Conservation (phyloP, 2,113 vertebrate genomes). For the Symphodus melops region DNA sequence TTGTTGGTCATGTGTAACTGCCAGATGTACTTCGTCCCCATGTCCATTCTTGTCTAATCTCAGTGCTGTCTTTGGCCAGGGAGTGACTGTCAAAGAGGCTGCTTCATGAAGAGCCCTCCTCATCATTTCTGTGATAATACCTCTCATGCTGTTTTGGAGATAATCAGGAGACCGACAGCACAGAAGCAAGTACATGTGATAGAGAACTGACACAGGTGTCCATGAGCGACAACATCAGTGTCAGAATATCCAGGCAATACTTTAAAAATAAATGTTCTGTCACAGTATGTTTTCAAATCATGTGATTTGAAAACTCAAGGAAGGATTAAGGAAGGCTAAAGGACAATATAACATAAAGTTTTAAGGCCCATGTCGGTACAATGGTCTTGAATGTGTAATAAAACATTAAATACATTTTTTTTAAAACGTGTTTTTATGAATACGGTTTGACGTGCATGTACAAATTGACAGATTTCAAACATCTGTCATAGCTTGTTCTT, state of each 20-base stretch:
- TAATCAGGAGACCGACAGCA: constrained; percentile 24
- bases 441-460: no score
- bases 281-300: not conserved
- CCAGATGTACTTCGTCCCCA: constrained; percentile 18
- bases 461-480: not conserved
- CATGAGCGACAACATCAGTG: not conserved
- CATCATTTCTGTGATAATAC: constrained; percentile 65
- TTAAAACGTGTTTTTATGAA: no score
- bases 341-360: not conserved
- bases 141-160: constrained; percentile 56
- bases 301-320: not conserved
- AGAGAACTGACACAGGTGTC: constrained; percentile 5
- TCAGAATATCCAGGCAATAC: not conserved
- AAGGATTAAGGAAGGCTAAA: no score
- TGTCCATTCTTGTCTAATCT: constrained; percentile 69
- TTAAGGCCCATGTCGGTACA: not conserved
- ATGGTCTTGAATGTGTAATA: not conserved
- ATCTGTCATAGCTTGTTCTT: not conserved
- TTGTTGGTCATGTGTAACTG: constrained; percentile 32
- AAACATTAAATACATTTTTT: no score
- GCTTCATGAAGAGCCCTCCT: constrained; percentile 70
- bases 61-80: constrained; percentile 63
- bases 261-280: not conserved
- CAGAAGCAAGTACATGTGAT: not conserved
- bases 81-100: constrained; percentile 58